phyloP scores from a whole-genome alignment of 2,797 vertebrate genomes.

The Pseudotriccus pelzelni region DNA sequence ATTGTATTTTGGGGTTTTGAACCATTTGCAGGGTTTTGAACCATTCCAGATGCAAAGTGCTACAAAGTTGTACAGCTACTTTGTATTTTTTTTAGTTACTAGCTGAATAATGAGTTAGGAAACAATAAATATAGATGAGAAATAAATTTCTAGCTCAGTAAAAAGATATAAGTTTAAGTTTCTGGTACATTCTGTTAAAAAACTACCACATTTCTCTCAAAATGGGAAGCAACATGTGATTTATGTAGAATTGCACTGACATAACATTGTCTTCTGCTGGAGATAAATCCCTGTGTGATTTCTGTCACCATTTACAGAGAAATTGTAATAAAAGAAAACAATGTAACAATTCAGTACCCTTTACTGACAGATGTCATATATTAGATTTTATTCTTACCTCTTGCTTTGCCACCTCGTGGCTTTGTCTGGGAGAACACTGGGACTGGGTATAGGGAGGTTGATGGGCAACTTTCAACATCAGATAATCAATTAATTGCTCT shows the following conservation, averaged over 20 bases:
- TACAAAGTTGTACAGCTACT: neutral
- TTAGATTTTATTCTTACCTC: slow-evolving; percentile 81
- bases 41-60: neutral
- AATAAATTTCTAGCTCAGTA: neutral
- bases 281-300: neutral
- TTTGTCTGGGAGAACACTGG: slow-evolving; percentile 80
- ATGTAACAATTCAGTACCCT: neutral
- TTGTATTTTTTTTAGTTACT: neutral
- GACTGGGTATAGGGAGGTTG: slow-evolving; percentile 80
- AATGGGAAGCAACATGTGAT: neutral
- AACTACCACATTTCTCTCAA: neutral
- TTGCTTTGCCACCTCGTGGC: slow-evolving; percentile 85
- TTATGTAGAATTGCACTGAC: neutral
- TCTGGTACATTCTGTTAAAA: neutral
- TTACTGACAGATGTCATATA: neutral
- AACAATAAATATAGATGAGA: neutral
- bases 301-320: neutral
- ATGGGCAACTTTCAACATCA: slow-evolving; percentile 95
- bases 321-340: neutral
- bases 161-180: neutral
- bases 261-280: neutral
- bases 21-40: neutral
- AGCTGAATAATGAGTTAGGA: neutral
- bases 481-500: slow-evolving; percentile 96
- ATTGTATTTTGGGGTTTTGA: neutral